A percentile compares a stretch with the other conserved stretches of the same genome.
These are phyloP conservation scores for Forbesichthys agassizii DNA, from an alignment of 2,113 vertebrate species.

Conservation along the genomic window DNA sequence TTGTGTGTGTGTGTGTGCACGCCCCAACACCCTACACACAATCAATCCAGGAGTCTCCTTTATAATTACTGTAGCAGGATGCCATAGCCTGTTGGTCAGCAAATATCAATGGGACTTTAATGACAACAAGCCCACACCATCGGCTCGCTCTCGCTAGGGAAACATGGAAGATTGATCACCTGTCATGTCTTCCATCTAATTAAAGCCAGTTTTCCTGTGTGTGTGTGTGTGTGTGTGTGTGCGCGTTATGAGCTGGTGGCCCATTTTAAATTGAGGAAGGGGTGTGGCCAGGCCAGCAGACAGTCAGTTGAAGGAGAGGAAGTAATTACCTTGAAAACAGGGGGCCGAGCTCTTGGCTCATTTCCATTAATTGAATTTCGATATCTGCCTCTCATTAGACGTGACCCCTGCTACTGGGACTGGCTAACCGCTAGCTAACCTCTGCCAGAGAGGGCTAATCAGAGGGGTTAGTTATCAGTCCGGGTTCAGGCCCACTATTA, in stretches of 20 bases:
- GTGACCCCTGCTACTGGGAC: slow-evolving; percentile 65
- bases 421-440: slow-evolving; percentile 68
- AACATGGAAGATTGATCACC: slow-evolving; percentile 67
- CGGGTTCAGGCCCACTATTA: slow-evolving; percentile 40
- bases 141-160: slow-evolving; percentile 26
- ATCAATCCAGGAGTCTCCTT: slow-evolving; percentile 5
- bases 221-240: slow-evolving; percentile 19
- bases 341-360: slow-evolving; percentile 80
- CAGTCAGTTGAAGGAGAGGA: slow-evolving; percentile 56
- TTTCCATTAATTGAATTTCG: slow-evolving; percentile 86
- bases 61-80: slow-evolving; percentile 18
- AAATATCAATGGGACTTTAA: slow-evolving; percentile 63
- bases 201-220: slow-evolving; percentile 55
- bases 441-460: slow-evolving; percentile 66
- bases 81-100: slow-evolving; percentile 48
- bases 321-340: slow-evolving; percentile 86
- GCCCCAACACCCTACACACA: background rate
- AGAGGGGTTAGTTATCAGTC: slow-evolving; percentile 47
- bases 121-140: slow-evolving; percentile 39
- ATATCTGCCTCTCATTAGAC: slow-evolving; percentile 79
- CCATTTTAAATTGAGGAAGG: slow-evolving; percentile 71
- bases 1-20: slow-evolving; percentile 3
- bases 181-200: slow-evolving; percentile 65
- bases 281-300: slow-evolving; percentile 37
- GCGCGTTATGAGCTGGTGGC: slow-evolving; percentile 54